Base-by-base conservation (phyloP, 1,140 invertebrate species). In the Drosophila takahashii region DNA sequence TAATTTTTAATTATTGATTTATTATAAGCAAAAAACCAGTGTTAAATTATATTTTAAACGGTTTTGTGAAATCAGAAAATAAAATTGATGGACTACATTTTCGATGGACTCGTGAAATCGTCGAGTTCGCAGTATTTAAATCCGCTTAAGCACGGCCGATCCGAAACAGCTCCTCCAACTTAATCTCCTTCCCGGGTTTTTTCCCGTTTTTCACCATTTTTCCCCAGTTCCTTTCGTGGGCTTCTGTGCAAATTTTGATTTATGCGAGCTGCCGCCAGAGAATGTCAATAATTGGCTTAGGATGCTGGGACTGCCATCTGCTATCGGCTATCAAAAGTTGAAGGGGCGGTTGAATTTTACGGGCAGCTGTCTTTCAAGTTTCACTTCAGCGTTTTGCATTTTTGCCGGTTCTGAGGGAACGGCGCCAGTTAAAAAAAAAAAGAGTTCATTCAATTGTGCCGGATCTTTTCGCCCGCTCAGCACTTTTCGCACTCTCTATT, bases 261-360 rank as follows among this genome's bases (percentile, higher is more conserved):
- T 85, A 86, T 85, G 78, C 66, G 57, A 58, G 48, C 70, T 85
- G 66, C 59, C 72, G 66, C 59, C 72, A 56, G 53, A 73, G 78
- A 61, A 65, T 81, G 54, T 66, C 81, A 85, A 85, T 85, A 85
- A 78, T 72, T 80, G 81, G 81, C 81, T 85, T 77, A 74, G 62
- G 54, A 65, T 70, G 58, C 48, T 13, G 36, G 16, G 26, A 52
- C 57, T 76, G 77, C 57, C 56, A 44, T 41, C 61, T 8, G 47
- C 47, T 32, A 50, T 62, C 53, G 48, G 67, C 44, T 42, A 58
- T 69, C 57, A 22, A 22, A 9, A 15, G 13, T 39, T 51, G 22
- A 22, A 22, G 45, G 9, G 4, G 13, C 13, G 7, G 13, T 1
- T n/a, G 51, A 27, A 13, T 18, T 37, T n/a, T 1, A 16, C 29